phyloP scores from a whole-genome alignment of 2,797 vertebrate genomes.

The Garrulus glandarius region DNA sequence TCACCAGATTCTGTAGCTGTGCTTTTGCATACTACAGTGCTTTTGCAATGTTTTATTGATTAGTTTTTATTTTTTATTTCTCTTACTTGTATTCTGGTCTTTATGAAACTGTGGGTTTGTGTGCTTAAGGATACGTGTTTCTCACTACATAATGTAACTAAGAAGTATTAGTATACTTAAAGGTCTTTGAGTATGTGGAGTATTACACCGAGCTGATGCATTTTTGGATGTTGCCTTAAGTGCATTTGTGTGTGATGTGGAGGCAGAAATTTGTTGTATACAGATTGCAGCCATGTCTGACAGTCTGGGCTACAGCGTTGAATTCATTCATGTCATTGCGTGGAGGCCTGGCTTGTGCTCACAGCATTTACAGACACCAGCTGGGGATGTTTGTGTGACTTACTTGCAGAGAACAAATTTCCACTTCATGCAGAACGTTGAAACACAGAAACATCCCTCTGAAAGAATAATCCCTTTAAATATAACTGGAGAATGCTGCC shows the following conservation, averaged over 20 bases:
- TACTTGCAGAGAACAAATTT: not conserved
- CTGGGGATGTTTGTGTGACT: not conserved
- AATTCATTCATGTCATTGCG: fast-evolving
- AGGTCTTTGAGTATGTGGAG: not conserved
- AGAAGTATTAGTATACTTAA: not conserved
- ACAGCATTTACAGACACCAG: fast-evolving
- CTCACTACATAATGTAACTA: not conserved
- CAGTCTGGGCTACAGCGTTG: fast-evolving
- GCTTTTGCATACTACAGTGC: not conserved
- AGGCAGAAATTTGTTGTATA: not conserved
- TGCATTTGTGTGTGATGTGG: not conserved
- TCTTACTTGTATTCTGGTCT: not conserved
- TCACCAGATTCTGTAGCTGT: not conserved
- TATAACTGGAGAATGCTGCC: not conserved
- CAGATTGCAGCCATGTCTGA: not conserved
- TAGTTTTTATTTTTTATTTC: not conserved
- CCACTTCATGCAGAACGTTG: not conserved
- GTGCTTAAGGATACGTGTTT: not conserved
- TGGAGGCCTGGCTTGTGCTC: not conserved
- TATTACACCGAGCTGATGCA: fast-evolving
- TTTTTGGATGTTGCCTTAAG: not conserved
- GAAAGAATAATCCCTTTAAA: not conserved
- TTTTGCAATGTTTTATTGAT: not conserved
- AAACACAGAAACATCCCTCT: not conserved
- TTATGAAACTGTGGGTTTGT: not conserved